Percentiles rank a stretch among this genome's conserved stretches.
These are phyloP conservation scores for Linepithema humile DNA, from an alignment of 1,140 invertebrate species.

Conservation along the genomic window DNA sequence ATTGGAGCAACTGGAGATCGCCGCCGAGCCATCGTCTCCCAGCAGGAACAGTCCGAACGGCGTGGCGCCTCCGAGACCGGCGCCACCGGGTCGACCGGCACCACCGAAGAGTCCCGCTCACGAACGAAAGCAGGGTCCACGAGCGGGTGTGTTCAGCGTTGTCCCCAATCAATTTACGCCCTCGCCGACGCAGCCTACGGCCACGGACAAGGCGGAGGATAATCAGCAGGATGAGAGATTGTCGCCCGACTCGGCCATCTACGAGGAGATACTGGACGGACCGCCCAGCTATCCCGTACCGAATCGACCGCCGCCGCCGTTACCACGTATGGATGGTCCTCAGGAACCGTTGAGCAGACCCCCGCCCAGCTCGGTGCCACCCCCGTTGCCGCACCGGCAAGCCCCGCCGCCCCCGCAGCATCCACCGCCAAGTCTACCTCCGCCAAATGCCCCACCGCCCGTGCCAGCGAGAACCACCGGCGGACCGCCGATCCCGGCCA, in stretches of 20 bases:
- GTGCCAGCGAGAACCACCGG: conserved; percentile 87
- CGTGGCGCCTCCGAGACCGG: conserved; percentile 77
- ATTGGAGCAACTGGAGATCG: conserved; percentile 82
- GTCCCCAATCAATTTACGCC: conserved; percentile 66
- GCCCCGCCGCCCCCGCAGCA: conserved; percentile 86
- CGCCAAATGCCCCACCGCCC: conserved; percentile 85
- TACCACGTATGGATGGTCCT: conserved; percentile 76
- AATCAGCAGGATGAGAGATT: conserved; percentile 66
- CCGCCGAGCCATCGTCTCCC: conserved; percentile 65
- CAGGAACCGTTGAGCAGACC: conserved; percentile 77
- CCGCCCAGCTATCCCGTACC: conserved; percentile 78
- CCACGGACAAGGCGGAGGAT: not conserved
- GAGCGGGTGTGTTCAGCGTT: conserved; percentile 79
- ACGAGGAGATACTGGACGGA: conserved; percentile 85
- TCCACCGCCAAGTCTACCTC: conserved; percentile 84
- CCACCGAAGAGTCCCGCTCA: conserved; percentile 78
- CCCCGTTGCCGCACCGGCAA: conserved; percentile 88
- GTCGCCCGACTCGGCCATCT: conserved; percentile 83
- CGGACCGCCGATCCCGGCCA: conserved; percentile 89
- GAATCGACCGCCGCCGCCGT: conserved; percentile 80
- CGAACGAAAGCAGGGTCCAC: conserved; percentile 74
- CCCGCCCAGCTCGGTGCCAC: conserved; percentile 84
- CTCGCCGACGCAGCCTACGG: not conserved
- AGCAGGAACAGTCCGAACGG: conserved; percentile 74
- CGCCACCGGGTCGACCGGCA: conserved; percentile 86